Base-by-base conservation (phyloP, 2,797 vertebrate genomes). In the Microhierax caerulescens region DNA sequence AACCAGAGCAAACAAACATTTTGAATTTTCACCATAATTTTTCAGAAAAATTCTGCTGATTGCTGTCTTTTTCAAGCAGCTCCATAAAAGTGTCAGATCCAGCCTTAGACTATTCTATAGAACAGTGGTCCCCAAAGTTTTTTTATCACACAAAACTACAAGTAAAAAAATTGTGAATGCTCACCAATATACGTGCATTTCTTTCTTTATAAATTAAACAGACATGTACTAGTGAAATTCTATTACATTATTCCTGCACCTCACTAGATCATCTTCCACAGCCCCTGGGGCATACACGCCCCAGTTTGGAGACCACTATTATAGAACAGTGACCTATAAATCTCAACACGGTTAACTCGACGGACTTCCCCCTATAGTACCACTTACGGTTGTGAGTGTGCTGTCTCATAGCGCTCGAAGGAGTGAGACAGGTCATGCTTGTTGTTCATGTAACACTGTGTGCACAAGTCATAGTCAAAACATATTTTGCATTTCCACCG, bases 391-490 rank as follows among this genome's bases (percentile, higher is more conserved):
- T 99, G 99, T 0, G 99, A 99, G 78, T 99, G 99, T 0, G 99
- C 99, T 0, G 99, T 99, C 98, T 99, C 99, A 4, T 99, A 99
- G 95, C 99, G 99, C 95, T 99, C 99, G 3, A 99, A 99, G 88
- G 99, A 97, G 20, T 99, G 99, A 13, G 98, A 81, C 89, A 99
- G 98, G 95, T 99, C 99, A 2, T 99, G 99, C 84, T 99, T 99
- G 98, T 99, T 99, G 98, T 98, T 99, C 99, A 99, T 99, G 98
- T 99, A 99, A 95, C 99, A 99, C 96, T 99, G 99, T 0, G 99
- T 99, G 97, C 99, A 99, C 97, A 99, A 97, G 98, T 99, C 99
- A 1, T 99, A 99, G 97, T 99, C 99, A 4, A 99, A 99, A 97
- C 99, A 99, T 94, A 99, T 98, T 30, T 99, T 99, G 98, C 99